phyloP scores from a whole-genome alignment of 1,140 invertebrate genomes.

The Aphaenogaster floridana region DNA sequence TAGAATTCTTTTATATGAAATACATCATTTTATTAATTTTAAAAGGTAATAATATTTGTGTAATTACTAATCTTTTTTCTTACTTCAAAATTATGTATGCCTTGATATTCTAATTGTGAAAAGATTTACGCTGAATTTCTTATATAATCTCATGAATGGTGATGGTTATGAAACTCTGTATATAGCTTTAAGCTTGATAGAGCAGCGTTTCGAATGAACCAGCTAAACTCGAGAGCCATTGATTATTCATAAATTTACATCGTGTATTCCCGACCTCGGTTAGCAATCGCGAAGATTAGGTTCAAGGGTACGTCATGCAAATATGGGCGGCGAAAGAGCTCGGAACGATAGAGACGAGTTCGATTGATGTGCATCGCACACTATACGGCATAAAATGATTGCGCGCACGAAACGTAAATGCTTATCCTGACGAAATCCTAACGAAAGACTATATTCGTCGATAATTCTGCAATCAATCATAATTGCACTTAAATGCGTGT shows the following conservation, averaged over 20 bases:
- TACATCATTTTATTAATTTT: slow-evolving; percentile 14
- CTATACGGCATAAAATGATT: background rate
- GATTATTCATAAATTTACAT: slow-evolving; percentile 59
- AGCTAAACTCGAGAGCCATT: slow-evolving; percentile 39
- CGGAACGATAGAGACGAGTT: background rate
- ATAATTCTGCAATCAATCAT: slow-evolving; percentile 22
- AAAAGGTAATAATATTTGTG: background rate
- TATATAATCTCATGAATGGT: background rate
- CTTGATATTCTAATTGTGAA: background rate
- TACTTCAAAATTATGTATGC: background rate
- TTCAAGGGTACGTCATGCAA: slow-evolving; percentile 66
- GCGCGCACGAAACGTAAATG: background rate
- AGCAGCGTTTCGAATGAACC: background rate
- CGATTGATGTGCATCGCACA: background rate
- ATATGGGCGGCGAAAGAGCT: slow-evolving; percentile 43
- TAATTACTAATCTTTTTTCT: background rate
- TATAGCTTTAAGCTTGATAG: background rate
- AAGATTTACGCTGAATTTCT: background rate
- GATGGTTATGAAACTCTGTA: background rate
- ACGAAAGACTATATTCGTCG: slow-evolving; percentile 50
- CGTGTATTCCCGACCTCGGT: slow-evolving; percentile 42
- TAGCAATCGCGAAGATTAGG: slow-evolving; percentile 58
- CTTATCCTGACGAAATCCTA: background rate
- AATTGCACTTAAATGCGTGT: background rate
- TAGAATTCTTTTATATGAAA: slow-evolving; percentile 9